Percentiles rank a stretch among this genome's conserved stretches.
Evolutionary conservation across 2,888 invertebrate genomes (phyloP).

Genomic region (Xylocampa areola): DNA sequence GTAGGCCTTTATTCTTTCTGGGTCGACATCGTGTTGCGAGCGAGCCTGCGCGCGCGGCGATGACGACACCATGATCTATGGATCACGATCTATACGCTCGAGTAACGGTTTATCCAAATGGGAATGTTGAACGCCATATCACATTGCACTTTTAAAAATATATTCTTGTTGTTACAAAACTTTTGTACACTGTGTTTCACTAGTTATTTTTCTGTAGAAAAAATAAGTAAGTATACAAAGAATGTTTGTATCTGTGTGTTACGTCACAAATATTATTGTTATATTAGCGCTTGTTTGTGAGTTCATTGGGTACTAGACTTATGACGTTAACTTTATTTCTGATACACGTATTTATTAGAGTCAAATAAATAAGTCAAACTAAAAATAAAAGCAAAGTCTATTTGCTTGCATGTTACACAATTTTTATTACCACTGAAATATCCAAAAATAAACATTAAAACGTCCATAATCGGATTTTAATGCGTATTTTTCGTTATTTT

Average conservation of each 20-base stretch:
- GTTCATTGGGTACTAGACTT: constrained; percentile 32
- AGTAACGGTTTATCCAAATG: constrained; percentile 58
- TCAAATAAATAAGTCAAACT: too few relatives aligned
- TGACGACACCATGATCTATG: constrained; percentile 88
- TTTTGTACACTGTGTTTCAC: constrained; percentile 25
- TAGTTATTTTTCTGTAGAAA: constrained; percentile 13
- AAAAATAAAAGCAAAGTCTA: not conserved
- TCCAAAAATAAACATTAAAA: constrained; percentile 3
- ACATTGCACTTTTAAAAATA: constrained; percentile 52
- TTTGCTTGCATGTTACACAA: not conserved
- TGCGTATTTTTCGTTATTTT: constrained; percentile 7
- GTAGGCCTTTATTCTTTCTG: constrained; percentile 87
- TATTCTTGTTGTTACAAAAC: constrained; percentile 22
- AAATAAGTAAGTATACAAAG: constrained; percentile 3
- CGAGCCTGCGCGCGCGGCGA: constrained; percentile 87
- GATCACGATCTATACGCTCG: constrained; percentile 77
- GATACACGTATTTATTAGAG: too few relatives aligned
- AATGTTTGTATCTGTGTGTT: constrained; percentile 21
- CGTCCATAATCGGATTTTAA: constrained; percentile 2
- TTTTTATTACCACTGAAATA: not conserved
- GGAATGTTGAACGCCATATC: constrained; percentile 55
- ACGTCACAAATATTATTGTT: not conserved
- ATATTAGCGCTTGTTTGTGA: constrained; percentile 1
- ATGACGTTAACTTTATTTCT: not conserved
- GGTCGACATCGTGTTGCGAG: constrained; percentile 85